These are phyloP conservation scores for Cyprinella venusta DNA, from an alignment of 2,797 vertebrate genomes.

Conservation along the genomic window DNA sequence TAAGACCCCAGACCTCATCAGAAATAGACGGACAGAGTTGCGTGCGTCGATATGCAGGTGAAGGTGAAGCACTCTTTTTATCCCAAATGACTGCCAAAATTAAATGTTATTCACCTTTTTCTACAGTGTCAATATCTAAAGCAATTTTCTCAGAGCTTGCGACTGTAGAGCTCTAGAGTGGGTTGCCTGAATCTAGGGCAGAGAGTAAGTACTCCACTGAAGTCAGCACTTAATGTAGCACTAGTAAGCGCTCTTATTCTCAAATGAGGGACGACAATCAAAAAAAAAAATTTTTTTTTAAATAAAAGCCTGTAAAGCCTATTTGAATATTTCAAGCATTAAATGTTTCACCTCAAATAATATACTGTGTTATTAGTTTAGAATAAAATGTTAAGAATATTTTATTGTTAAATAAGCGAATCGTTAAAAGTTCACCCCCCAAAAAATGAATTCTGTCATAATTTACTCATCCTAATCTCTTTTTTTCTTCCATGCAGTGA, in stretches of 20 bases:
- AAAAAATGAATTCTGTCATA: not conserved
- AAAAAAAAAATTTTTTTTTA: not conserved
- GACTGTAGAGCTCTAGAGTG: slow-evolving; percentile 41
- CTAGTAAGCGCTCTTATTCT: slow-evolving; percentile 42
- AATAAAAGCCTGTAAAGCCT: slow-evolving; percentile 18
- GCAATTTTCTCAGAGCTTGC: slow-evolving; percentile 23
- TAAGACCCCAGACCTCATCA: not conserved
- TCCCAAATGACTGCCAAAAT: slow-evolving; percentile 34
- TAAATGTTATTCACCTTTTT: slow-evolving; percentile 10
- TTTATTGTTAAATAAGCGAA: not conserved
- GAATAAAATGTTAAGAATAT: not conserved
- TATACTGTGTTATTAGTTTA: not conserved
- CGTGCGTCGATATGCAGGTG: not conserved
- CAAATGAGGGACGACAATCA: slow-evolving; percentile 25
- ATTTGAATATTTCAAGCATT: slow-evolving; percentile 4
- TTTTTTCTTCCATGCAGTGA: not conserved
- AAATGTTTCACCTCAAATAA: slow-evolving; percentile 27
- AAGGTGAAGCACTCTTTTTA: slow-evolving; percentile 31
- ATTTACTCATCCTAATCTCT: not conserved
- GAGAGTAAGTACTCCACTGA: slow-evolving; percentile 47
- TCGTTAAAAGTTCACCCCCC: not conserved
- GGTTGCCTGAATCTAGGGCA: slow-evolving; percentile 50
- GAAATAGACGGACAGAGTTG: slow-evolving; percentile 21
- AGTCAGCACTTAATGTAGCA: slow-evolving; percentile 47
- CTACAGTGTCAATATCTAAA: slow-evolving; percentile 21